phyloP scores from a whole-genome alignment of 2,113 vertebrate genomes.

The Limnothrissa miodon region DNA sequence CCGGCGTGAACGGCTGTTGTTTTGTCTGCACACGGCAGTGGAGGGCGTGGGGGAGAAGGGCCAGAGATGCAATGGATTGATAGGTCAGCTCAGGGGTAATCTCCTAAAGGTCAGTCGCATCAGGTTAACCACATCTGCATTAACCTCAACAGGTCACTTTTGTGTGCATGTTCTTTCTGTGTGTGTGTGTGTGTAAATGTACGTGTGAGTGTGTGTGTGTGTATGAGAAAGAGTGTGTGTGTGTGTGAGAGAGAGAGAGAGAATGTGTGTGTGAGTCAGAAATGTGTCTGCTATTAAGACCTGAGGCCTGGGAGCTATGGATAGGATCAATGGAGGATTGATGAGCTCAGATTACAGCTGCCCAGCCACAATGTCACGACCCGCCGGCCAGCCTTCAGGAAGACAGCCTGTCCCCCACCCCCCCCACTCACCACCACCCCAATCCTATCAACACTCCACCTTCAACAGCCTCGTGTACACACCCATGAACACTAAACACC shows the following conservation, averaged over 20 bases:
- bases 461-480: background rate
- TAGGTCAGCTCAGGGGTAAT: background rate
- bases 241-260: background rate
- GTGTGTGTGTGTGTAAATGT: background rate
- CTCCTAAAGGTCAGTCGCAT: background rate
- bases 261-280: background rate
- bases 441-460: background rate
- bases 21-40: background rate
- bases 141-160: background rate
- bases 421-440: background rate
- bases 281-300: background rate
- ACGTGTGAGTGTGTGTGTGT: background rate
- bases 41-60: background rate
- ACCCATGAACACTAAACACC: background rate
- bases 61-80: background rate
- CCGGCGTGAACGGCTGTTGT: background rate
- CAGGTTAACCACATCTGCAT: background rate
- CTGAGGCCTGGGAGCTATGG: background rate
- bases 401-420: background rate
- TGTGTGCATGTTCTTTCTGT: background rate
- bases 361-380: background rate
- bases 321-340: slow-evolving; percentile 10
- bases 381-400: background rate
- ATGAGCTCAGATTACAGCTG: background rate
- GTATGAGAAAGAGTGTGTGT: no score